Conservation (phyloP, 2,797 vertebrate species). For the Paratrypauchen microcephalus region DNA sequence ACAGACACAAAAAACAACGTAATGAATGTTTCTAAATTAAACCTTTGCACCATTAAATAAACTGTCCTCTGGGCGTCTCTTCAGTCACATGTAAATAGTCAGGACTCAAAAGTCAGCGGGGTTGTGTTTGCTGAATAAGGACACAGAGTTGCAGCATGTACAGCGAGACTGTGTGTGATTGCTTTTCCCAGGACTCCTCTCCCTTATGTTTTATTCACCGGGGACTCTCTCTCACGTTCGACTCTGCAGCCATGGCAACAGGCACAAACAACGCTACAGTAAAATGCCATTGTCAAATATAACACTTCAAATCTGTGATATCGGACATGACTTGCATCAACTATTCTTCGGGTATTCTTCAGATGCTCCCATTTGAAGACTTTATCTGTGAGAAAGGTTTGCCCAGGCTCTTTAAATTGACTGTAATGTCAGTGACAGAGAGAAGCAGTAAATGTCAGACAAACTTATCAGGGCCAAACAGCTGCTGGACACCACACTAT, state of each 20-base stretch:
- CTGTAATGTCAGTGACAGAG: not conserved
- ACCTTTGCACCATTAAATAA: not conserved
- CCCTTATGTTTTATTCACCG: constrained; percentile 34
- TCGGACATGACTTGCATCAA: no score
- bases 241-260: constrained; percentile 43
- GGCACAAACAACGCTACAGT: not conserved
- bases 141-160: constrained; percentile 20
- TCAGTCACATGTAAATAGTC: not conserved
- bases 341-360: not conserved
- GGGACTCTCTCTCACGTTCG: constrained; percentile 23
- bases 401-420: not conserved
- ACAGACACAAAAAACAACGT: not conserved
- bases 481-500: constrained; percentile 1
- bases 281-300: not conserved
- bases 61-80: not conserved
- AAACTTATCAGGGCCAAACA: constrained; percentile 11
- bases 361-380: not conserved
- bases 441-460: not conserved
- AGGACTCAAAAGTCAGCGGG: constrained; percentile 22
- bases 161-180: constrained; percentile 53
- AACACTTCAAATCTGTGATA: not conserved
- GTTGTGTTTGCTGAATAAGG: constrained; percentile 24
- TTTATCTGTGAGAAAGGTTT: constrained; percentile 4
- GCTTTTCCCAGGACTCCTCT: constrained; percentile 70
- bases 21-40: not conserved